A percentile compares a stretch with the other conserved stretches of the same genome.
Conservation (phyloP, 1,140 invertebrate species). For the Sitophilus oryzae region DNA sequence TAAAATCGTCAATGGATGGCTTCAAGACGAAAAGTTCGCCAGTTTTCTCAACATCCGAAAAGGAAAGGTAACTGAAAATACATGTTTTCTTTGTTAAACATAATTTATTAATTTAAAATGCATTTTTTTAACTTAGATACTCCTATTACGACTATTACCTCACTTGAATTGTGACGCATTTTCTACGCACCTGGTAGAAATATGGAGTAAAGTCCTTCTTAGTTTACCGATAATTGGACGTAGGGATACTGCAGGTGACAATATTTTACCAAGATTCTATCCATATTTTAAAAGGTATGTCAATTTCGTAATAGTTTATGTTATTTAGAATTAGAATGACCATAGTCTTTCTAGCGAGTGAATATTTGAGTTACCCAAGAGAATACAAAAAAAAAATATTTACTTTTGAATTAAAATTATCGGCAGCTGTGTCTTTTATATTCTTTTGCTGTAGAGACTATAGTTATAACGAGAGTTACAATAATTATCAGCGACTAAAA, state of each 20-base stretch:
- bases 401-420: no score
- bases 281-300: slow-evolving; percentile 40
- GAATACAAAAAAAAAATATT: no score
- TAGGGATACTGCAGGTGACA: slow-evolving; percentile 40
- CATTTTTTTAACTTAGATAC: slow-evolving; percentile 44
- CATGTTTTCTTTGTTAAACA: background rate
- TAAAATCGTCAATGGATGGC: slow-evolving; percentile 56
- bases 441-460: no score
- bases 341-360: no score
- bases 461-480: no score
- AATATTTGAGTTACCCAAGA: no score
- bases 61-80: slow-evolving; percentile 53
- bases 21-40: slow-evolving; percentile 59
- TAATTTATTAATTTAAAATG: no score
- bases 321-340: no score
- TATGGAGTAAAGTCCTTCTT: slow-evolving; percentile 38
- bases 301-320: background rate
- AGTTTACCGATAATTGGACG: slow-evolving; percentile 40
- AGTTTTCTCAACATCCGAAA: slow-evolving; percentile 66
- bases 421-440: no score
- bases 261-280: slow-evolving; percentile 39
- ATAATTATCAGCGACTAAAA: no score
- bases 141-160: slow-evolving; percentile 54
- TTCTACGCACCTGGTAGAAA: slow-evolving; percentile 32
- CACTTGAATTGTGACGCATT: slow-evolving; percentile 36